These are phyloP conservation scores for Entomyzon cyanotis DNA, from an alignment of 2,113 vertebrate genomes.

Conservation along the genomic window DNA sequence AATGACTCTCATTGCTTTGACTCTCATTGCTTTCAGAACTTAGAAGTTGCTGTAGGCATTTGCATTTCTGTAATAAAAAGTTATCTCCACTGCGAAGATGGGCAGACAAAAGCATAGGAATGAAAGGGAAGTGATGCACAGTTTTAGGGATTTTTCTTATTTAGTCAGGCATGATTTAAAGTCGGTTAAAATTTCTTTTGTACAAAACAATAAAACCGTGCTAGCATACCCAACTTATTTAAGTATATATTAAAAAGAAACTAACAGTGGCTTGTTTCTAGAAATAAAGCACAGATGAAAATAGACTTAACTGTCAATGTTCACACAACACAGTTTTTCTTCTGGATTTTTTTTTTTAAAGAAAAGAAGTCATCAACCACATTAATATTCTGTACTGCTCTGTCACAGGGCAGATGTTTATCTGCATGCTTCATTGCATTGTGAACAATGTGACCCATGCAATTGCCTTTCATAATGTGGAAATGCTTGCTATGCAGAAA, in stretches of 20 bases:
- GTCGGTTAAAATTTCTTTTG: neutral
- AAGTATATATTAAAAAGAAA: neutral
- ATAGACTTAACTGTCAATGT: neutral
- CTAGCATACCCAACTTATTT: neutral
- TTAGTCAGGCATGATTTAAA: neutral
- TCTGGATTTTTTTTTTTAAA: neutral
- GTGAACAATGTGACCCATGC: constrained; percentile 58
- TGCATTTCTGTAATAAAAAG: neutral
- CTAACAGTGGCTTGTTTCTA: accelerated
- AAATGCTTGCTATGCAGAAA: constrained; percentile 44
- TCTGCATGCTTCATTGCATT: constrained; percentile 51
- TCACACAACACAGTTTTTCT: neutral
- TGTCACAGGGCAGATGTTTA: constrained; percentile 63
- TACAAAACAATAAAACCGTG: accelerated
- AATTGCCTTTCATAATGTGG: constrained; percentile 45
- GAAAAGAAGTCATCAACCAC: constrained; percentile 31
- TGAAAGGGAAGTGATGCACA: neutral
- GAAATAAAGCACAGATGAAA: neutral
- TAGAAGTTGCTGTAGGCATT: neutral
- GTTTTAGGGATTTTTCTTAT: neutral
- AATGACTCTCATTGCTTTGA: neutral
- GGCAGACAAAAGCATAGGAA: neutral
- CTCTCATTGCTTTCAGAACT: neutral
- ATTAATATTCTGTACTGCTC: neutral
- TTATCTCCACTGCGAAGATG: neutral